Conservation (phyloP, 2,113 vertebrate genomes). For the Oplegnathus fasciatus region DNA sequence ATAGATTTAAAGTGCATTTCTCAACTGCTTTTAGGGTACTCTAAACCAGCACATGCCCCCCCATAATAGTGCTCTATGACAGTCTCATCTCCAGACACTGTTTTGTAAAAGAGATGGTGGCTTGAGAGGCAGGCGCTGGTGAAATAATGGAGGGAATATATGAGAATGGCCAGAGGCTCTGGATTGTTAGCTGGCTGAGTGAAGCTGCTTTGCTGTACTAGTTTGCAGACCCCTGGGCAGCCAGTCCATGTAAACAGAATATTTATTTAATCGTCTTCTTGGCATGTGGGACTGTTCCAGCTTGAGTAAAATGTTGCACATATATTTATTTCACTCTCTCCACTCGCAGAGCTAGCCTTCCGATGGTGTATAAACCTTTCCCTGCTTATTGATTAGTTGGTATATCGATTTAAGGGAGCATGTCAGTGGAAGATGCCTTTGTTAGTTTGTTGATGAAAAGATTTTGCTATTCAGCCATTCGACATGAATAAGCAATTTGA, state of each 20-base stretch:
- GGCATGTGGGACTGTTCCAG: constrained; percentile 58
- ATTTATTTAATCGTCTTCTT: constrained; percentile 74
- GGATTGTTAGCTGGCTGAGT: constrained; percentile 71
- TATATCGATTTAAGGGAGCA: constrained; percentile 59
- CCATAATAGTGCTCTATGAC: constrained; percentile 27
- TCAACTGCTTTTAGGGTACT: constrained; percentile 31
- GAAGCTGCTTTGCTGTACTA: constrained; percentile 71
- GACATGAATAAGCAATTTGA: constrained; percentile 61
- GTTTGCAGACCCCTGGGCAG: constrained; percentile 71
- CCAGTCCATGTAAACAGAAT: constrained; percentile 76
- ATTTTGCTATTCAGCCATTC: constrained; percentile 58
- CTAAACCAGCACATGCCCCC: constrained; percentile 31
- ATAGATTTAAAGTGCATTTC: constrained; percentile 41
- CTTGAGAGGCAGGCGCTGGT: constrained; percentile 57
- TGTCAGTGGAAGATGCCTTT: constrained; percentile 65
- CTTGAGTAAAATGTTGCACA: constrained; percentile 54
- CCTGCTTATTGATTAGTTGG: constrained; percentile 62
- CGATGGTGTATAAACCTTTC: constrained; percentile 56
- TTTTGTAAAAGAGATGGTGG: constrained; percentile 58
- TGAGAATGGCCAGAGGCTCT: constrained; percentile 72
- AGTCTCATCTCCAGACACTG: constrained; percentile 61
- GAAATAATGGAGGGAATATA: constrained; percentile 67
- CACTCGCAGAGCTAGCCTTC: constrained; percentile 23
- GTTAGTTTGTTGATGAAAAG: constrained; percentile 69
- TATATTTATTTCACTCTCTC: constrained; percentile 60